Evolutionary conservation across 2,797 vertebrate genomes (phyloP), one percentile per base, ranked within the genome.

Genomic region (Paratrypauchen microcephalus): DNA sequence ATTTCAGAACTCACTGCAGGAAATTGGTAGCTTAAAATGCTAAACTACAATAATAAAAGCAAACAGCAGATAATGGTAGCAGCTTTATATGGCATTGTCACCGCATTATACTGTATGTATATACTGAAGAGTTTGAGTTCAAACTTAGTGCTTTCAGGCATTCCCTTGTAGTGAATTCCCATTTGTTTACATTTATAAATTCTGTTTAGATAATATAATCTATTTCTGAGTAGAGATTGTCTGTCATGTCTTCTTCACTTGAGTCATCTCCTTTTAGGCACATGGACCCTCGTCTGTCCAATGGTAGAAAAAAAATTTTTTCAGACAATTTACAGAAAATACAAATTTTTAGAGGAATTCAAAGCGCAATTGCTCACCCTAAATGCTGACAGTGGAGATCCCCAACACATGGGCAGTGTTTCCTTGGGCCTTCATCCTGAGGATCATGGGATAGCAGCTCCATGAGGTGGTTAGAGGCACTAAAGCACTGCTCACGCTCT

Each of bases 311-410:
- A 52, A 52, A 65, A 3, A 11, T 3, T 6, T 5, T 45, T 18
- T 64, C 3, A 39, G 15, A 19, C 8, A 11, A 30, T 61, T 62
- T 41, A 4, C 19, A 9, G 7, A 23, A 41, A 45, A 39, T 16
- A 45, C 5, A 26, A 1, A 61, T 58, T 60, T 60, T 60, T 8
- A 63, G 23, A 24, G 6, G 60, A 15, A 63, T 24, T 23, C 45
- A 21, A 16, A 32, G 30, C 58, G 15, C 23, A 39, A 7, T 7
- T 7, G 18, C 74, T 83, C 83, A 98, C 98, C 96, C 94, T 13
- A 94, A 93, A 21, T 93, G 90, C 69, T 97, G 95, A 84, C 98
- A 99, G 81, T 93, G 92, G n/a, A 98, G 92, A 39, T 94, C 94
- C 2, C 89, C 92, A 9, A 91, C 91, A 76, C 98, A 99, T 0